Base-by-base conservation (phyloP, 1,140 invertebrate species). In the Drosophila erecta region DNA sequence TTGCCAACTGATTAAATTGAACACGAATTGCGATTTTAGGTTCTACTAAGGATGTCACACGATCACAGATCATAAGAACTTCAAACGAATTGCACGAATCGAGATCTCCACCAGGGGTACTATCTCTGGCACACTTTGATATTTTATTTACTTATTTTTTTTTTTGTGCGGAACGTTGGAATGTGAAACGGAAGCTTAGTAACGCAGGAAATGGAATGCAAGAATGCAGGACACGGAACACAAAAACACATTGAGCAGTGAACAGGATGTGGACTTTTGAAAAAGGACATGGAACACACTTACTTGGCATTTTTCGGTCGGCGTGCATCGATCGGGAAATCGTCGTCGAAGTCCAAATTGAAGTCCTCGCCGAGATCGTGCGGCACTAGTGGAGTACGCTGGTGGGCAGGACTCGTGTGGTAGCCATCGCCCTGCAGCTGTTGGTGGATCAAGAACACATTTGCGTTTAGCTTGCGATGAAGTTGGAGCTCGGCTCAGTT, bases 301-400 rank as follows among this genome's bases (percentile, higher is more conserved):
- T 93, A 97, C 96, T 97, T 97, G 92, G 96, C 96, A 94, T 97
- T 97, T 93, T 97, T 97, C 54, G 89, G 96, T 92, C 94, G 77
- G 66, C 79, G 67, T 4, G 76, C 84, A 76, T 92, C 91, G 58
- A 92, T 91, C 53, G 91, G 92, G 64, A 90, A 90, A 79, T 87
- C 93, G 80, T 93, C 93, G 73, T 93, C 93, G 90, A 92, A 93
- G 90, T 92, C 92, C 85, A 92, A 92, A 79, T 93, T 93, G 67
- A 93, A 93, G 61, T 94, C 93, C 72, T 93, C 93, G 65, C 93
- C 93, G 40, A 92, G 66, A 89, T 95, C 94, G 71, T 94, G 94
- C 44, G 94, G 93, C 91, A 95, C 94, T 84, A 95, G 90, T 69
- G 94, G 95, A 67, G 94, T 94, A 87, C 94, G 94, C 55, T 92